These are phyloP conservation scores for Toxotes chatareus DNA, from an alignment of 2,113 vertebrate species.

Conservation along the genomic window DNA sequence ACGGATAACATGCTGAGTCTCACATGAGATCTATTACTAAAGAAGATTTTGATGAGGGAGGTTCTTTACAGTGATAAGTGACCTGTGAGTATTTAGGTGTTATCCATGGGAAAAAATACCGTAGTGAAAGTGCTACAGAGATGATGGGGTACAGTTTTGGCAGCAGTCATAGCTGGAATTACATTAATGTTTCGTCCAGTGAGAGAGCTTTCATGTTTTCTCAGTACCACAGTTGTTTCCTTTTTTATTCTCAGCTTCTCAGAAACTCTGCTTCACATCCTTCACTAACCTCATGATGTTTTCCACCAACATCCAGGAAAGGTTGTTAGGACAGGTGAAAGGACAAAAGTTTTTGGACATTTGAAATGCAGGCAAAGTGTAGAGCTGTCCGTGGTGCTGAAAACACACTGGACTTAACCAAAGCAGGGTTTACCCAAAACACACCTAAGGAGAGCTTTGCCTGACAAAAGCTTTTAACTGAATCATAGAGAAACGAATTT, in stretches of 20 bases:
- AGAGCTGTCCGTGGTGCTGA: constrained; percentile 34
- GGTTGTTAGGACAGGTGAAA: background rate
- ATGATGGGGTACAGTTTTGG: background rate
- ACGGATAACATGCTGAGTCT: background rate
- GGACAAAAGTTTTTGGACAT: background rate
- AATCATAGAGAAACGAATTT: background rate
- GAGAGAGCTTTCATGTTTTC: background rate
- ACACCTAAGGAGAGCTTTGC: background rate
- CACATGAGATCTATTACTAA: background rate
- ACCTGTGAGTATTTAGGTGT: too few species aligned
- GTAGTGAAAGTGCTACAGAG: too few species aligned
- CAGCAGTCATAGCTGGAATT: background rate
- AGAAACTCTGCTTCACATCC: background rate
- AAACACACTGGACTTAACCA: background rate
- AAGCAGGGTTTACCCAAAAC: background rate
- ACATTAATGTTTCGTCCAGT: background rate
- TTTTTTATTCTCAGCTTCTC: too few species aligned
- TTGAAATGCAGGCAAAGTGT: background rate
- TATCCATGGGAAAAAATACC: too few species aligned
- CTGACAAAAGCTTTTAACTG: background rate
- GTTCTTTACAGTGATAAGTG: too few species aligned
- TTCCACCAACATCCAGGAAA: background rate
- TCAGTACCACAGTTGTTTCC: too few species aligned
- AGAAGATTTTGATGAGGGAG: background rate
- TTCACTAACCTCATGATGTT: background rate